Evolutionary conservation across 2,797 vertebrate genomes (phyloP).

Genomic region (Pterois miles): DNA sequence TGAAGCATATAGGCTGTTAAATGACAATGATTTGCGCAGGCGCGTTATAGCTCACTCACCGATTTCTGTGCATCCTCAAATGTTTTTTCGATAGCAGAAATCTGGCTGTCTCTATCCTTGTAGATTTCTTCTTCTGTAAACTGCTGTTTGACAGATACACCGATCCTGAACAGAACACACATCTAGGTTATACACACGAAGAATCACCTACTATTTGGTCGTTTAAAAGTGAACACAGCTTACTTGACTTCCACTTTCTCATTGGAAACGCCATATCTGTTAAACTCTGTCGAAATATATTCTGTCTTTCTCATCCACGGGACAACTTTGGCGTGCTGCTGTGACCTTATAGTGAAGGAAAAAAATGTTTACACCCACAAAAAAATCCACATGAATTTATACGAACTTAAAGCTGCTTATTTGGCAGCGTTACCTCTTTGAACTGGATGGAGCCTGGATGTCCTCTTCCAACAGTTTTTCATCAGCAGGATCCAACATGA

Average conservation of each 20-base stretch:
- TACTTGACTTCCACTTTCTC: slow-evolving; percentile 98
- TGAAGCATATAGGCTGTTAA: neutral
- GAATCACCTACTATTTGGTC: fast-evolving
- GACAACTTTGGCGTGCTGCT: slow-evolving; percentile 96
- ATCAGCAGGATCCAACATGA: slow-evolving; percentile 91
- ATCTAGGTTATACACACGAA: neutral
- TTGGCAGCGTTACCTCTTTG: slow-evolving; percentile 86
- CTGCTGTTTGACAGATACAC: slow-evolving; percentile 97
- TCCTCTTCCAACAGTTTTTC: slow-evolving; percentile 96
- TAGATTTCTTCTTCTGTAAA: slow-evolving; percentile 98
- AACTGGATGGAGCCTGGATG: slow-evolving; percentile 94
- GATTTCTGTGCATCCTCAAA: slow-evolving; percentile 95
- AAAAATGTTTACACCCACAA: neutral
- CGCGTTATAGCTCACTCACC: slow-evolving; percentile 68
- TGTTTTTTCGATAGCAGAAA: slow-evolving; percentile 95
- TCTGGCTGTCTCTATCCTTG: slow-evolving; percentile 96
- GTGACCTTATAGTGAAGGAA: slow-evolving; percentile 81
- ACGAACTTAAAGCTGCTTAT: neutral
- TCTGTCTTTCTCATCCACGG: slow-evolving; percentile 98
- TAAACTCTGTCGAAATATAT: slow-evolving; percentile 97
- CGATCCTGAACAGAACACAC: slow-evolving; percentile 83
- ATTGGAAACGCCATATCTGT: slow-evolving; percentile 94
- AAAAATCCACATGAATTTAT: neutral
- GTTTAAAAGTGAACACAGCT: slow-evolving; percentile 66
- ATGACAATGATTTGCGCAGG: neutral